These are phyloP conservation scores for Saimiri boliviensis DNA, from an alignment of 2,113 vertebrate species.

Conservation along the genomic window DNA sequence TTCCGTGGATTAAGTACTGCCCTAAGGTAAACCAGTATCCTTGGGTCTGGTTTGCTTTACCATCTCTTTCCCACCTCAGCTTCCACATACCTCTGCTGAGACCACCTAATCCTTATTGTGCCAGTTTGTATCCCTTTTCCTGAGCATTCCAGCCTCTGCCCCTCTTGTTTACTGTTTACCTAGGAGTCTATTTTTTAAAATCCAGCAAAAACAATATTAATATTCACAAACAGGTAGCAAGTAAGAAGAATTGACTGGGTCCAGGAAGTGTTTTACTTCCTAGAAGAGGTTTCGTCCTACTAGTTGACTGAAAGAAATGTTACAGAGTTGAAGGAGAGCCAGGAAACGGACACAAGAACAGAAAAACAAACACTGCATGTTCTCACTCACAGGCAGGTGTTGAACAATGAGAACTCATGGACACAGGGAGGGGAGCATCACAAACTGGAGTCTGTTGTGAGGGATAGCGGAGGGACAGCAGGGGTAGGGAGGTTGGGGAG, in stretches of 20 bases:
- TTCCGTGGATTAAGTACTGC: not conserved
- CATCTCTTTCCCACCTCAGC: slow-evolving; percentile 4
- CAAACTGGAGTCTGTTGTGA: too few relatives aligned
- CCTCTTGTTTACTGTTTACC: not conserved
- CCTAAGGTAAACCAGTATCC: not conserved
- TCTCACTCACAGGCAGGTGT: too few relatives aligned
- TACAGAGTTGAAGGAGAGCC: not conserved
- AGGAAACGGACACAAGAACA: too few relatives aligned
- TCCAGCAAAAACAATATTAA: slow-evolving; percentile 15
- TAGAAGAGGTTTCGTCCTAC: slow-evolving; percentile 29
- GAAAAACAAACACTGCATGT: too few relatives aligned
- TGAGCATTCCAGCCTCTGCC: not conserved
- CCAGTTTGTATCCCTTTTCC: not conserved
- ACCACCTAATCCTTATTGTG: slow-evolving; percentile 8
- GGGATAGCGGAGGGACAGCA: too few relatives aligned
- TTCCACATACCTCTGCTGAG: not conserved
- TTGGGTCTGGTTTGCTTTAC: not conserved
- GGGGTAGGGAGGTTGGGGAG: too few relatives aligned
- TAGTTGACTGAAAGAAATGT: not conserved
- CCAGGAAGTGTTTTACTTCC: slow-evolving; percentile 18
- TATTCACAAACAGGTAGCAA: slow-evolving; percentile 34
- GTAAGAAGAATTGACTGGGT: not conserved
- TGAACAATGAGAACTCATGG: too few relatives aligned
- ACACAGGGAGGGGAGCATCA: too few relatives aligned
- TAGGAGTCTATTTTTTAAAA: not conserved